phyloP scores from a whole-genome alignment of 2,888 invertebrate species.

The Diarsia brunnea region DNA sequence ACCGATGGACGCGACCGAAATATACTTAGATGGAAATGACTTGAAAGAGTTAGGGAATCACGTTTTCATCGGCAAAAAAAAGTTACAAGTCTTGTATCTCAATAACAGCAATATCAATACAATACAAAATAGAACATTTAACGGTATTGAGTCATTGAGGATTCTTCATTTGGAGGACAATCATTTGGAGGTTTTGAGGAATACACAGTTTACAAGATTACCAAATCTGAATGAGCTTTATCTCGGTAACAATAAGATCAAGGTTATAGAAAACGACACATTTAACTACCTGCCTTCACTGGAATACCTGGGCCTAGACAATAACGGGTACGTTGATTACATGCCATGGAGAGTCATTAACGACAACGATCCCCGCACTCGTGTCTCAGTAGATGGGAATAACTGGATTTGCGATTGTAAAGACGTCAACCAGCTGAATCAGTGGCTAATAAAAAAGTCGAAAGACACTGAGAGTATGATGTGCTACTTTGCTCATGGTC shows the following conservation, averaged over 20 bases:
- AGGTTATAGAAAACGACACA: conserved; percentile 93
- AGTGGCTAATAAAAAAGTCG: conserved; percentile 93
- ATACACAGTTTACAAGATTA: conserved; percentile 95
- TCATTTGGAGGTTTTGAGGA: conserved; percentile 92
- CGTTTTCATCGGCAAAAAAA: conserved; percentile 96
- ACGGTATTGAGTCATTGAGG: conserved; percentile 94
- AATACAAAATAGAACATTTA: conserved; percentile 95
- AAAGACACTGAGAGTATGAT: conserved; percentile 93
- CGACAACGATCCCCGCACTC: conserved; percentile 92
- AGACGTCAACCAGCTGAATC: conserved; percentile 92
- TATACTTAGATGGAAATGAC: conserved; percentile 96
- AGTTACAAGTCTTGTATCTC: conserved; percentile 94
- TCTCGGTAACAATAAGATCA: conserved; percentile 94
- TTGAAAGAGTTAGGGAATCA: conserved; percentile 95
- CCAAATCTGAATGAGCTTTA: conserved; percentile 94
- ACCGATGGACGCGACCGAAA: conserved; percentile 97
- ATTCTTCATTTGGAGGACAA: conserved; percentile 95
- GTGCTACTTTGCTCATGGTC: conserved; percentile 91
- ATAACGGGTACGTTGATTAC: conserved; percentile 94
- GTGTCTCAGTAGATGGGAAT: conserved; percentile 94
- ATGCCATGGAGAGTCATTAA: conserved; percentile 94
- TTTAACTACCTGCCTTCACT: conserved; percentile 94
- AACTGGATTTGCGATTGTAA: conserved; percentile 96
- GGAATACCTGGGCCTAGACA: conserved; percentile 94
- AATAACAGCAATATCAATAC: conserved; percentile 94